Evolutionary conservation across 2,888 invertebrate genomes (phyloP), one percentile per base, ranked within the genome.

Genomic region (Melolontha melolontha): DNA sequence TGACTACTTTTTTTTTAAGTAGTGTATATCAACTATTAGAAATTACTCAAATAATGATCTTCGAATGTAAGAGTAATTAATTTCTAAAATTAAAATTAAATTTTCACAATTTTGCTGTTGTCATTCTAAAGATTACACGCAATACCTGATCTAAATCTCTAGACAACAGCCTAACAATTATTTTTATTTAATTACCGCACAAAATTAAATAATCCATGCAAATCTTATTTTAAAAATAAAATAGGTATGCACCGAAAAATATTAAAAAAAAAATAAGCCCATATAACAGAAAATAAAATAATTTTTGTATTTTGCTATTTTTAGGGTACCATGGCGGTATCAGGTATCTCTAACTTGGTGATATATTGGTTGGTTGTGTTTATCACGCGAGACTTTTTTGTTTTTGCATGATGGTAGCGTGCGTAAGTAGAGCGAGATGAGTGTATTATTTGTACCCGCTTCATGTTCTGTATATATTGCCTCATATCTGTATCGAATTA

Each of bases 251-350:
- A 47, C 11, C n/a, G 16, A 47, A 7, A 8, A 47, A 47, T 7
- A 4, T 8, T 8, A 47, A 16, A 47, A 16, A 16, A 34, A 34
- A 34, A 34, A 10, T 1, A 6, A 34, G 6, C 1, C 1, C 34
- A 34, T 10, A 34, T 34, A 6, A 8, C 6, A 8, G 34, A 34
- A 34, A 34, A 34, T 34, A 34, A 34, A 34, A 34, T 34, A 34
- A 34, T 34, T 34, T 47, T 47, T n/a, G 34, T 34, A 27, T 62
- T 62, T 47, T 62, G 34, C 34, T 62, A 47, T 34, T 62, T 62
- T 62, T 62, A 62, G 59, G 59, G 39, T 62, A 34, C 42, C 59
- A 16, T 49, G 47, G 42, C 42, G 47, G 59, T 62, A 49, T 62
- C 47, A 62, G 59, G 59, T 62, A 62, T 49, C 59, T 62, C 22